Evolutionary conservation across 1,140 invertebrate species (phyloP).

Genomic region (Venustaconcha ellipsiformis): DNA sequence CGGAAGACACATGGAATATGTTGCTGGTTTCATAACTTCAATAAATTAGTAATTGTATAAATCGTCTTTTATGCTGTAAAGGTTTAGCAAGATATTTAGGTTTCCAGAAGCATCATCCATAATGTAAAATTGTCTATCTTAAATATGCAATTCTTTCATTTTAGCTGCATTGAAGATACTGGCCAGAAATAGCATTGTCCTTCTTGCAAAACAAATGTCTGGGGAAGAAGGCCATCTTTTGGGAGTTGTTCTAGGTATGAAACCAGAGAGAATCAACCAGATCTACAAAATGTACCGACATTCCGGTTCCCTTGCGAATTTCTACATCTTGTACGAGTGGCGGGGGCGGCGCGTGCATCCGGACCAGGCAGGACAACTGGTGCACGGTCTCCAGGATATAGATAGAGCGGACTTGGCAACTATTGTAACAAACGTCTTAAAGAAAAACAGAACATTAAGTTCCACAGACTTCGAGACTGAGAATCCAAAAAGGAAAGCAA

Average conservation of each 20-base stretch:
- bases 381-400: conserved; percentile 13
- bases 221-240: conserved; percentile 22
- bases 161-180: conserved; percentile 24
- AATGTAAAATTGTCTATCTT: background rate
- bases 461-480: conserved; percentile 20
- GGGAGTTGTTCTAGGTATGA: conserved; percentile 17
- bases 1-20: too few relatives aligned
- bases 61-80: too few relatives aligned
- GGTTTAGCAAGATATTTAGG: too few relatives aligned
- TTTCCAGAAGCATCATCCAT: too few relatives aligned
- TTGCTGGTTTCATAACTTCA: too few relatives aligned
- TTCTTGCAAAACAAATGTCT: conserved; percentile 22
- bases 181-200: conserved; percentile 28
- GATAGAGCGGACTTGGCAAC: conserved; percentile 16
- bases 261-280: conserved; percentile 23
- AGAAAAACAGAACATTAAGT: conserved; percentile 17
- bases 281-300: conserved; percentile 29
- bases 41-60: too few relatives aligned
- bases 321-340: conserved; percentile 31
- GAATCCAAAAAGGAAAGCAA: background rate
- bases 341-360: conserved; percentile 18
- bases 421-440: conserved; percentile 15
- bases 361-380: conserved; percentile 16
- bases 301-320: conserved; percentile 18
- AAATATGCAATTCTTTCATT: conserved; percentile 2